phyloP scores from a whole-genome alignment of 2,888 invertebrate genomes.

The Micropterix aruncella region DNA sequence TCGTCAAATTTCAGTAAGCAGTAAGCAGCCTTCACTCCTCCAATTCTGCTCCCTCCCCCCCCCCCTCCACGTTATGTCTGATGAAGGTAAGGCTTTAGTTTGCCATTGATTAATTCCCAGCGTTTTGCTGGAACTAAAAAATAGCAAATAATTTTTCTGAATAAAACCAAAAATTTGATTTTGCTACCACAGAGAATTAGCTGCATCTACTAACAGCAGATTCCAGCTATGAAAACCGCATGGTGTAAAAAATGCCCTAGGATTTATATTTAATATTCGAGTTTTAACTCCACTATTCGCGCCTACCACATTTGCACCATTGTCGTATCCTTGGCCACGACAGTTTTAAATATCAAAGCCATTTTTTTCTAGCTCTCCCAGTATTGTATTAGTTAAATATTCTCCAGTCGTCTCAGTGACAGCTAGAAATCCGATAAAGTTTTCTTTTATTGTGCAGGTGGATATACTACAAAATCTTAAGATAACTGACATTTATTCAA shows the following conservation, averaged over 20 bases:
- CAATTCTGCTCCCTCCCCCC: too few species aligned
- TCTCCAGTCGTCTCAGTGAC: constrained; percentile 3
- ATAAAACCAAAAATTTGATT: neutral
- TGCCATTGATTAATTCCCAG: neutral
- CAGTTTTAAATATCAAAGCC: too few species aligned
- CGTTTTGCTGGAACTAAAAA: neutral
- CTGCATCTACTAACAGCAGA: too few species aligned
- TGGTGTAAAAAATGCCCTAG: too few species aligned
- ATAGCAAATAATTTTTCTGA: neutral
- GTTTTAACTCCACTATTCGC: neutral
- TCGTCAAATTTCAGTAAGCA: too few species aligned
- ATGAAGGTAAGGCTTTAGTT: neutral
- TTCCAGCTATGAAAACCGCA: too few species aligned
- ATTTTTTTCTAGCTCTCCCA: neutral
- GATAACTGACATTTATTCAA: constrained; percentile 9
- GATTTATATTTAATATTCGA: neutral
- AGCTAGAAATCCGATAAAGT: constrained; percentile 8
- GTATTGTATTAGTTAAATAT: constrained; percentile 4
- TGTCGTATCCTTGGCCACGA: too few species aligned
- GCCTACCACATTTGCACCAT: too few species aligned
- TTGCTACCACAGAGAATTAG: neutral
- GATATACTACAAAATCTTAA: constrained; percentile 7
- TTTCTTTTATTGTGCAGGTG: constrained; percentile 7
- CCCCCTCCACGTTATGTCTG: too few species aligned
- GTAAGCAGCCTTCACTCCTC: too few species aligned